A percentile compares a stretch with the other conserved stretches of the same genome.
Evolutionary conservation across 2,113 vertebrate species (phyloP).

Genomic region (Labeo rohita): DNA sequence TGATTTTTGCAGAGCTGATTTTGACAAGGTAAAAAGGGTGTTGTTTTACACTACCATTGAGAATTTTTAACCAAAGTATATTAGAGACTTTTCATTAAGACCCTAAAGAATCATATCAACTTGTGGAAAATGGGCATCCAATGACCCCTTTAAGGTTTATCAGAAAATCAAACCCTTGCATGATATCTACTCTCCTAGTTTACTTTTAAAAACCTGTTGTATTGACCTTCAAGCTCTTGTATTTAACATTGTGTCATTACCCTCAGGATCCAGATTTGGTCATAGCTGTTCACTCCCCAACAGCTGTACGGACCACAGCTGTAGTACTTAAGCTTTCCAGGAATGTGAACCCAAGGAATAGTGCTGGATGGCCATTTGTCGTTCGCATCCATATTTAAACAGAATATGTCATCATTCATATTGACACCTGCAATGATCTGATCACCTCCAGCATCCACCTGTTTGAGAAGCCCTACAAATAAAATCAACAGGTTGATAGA

Average conservation of each 20-base stretch:
- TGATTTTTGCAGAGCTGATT: no score
- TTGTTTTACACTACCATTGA: no score
- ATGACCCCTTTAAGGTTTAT: no score
- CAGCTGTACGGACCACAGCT: slow-evolving; percentile 52
- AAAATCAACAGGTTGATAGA: not conserved
- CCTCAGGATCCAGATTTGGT: not conserved
- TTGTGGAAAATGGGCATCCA: no score
- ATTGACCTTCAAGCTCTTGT: no score
- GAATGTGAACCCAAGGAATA: not conserved
- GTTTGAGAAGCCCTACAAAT: slow-evolving; percentile 7
- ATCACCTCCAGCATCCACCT: slow-evolving; percentile 18
- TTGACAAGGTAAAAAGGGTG: no score
- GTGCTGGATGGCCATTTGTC: not conserved
- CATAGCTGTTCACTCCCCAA: slow-evolving; percentile 32
- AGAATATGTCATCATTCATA: not conserved
- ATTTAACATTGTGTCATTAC: not conserved
- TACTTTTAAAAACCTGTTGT: not conserved
- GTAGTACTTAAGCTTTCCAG: slow-evolving; percentile 15
- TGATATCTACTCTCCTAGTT: not conserved
- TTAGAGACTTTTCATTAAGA: no score
- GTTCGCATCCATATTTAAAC: not conserved
- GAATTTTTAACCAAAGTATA: no score
- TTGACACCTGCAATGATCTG: slow-evolving; percentile 30
- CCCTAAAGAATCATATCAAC: no score
- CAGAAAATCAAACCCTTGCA: not conserved